Conservation (phyloP, 2,888 invertebrate species). For the Linyphia triangularis region DNA sequence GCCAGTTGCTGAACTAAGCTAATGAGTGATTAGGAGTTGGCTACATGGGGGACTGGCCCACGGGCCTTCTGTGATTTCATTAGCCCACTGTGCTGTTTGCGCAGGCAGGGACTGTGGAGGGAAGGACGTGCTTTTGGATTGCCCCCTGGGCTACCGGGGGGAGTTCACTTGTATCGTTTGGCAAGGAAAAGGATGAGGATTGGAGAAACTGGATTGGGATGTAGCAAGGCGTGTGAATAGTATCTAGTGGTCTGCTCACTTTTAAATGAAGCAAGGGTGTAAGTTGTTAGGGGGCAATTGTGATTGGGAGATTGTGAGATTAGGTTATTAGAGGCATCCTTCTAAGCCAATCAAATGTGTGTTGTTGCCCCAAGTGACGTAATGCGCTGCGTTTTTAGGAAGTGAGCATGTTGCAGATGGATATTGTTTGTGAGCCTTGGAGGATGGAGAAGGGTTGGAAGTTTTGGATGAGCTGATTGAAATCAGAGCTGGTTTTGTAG, state of each 20-base stretch:
- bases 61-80: slow-evolving; percentile 70
- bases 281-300: neutral
- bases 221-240: neutral
- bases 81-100: slow-evolving; percentile 65
- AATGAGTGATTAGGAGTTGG: slow-evolving; percentile 74
- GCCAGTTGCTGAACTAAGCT: slow-evolving; percentile 70
- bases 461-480: neutral
- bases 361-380: too few relatives aligned
- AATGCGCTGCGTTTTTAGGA: too few relatives aligned
- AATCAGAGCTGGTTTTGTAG: neutral
- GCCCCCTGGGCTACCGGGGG: slow-evolving; percentile 17
- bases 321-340: too few relatives aligned
- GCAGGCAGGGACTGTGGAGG: slow-evolving; percentile 1
- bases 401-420: too few relatives aligned
- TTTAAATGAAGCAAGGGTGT: neutral
- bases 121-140: slow-evolving; percentile 38
- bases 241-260: neutral
- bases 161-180: slow-evolving; percentile 43
- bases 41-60: slow-evolving; percentile 45
- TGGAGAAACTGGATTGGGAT: slow-evolving; percentile 5
- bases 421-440: too few relatives aligned
- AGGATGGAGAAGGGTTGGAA: neutral
- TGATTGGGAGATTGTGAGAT: neutral
- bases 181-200: neutral
- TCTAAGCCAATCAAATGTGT: too few relatives aligned